Base-by-base conservation (phyloP, 1,140 invertebrate genomes). In the Atta texana region DNA sequence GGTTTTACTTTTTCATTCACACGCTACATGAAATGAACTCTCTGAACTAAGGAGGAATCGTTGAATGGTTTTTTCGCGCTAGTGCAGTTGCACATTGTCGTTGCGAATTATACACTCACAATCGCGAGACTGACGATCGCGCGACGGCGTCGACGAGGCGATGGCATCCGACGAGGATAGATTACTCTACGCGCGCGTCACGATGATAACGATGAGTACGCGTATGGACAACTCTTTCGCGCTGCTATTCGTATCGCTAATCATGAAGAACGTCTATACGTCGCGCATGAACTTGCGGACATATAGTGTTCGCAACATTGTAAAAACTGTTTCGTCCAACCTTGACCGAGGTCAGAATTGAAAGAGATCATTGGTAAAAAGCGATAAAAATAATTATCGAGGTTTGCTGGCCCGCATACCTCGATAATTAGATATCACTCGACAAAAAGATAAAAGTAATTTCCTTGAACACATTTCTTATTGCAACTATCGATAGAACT, bases 171-270 rank as follows among this genome's bases (percentile, higher is more conserved):
- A 59, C 55, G 69, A 87, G 61, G 86, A 89, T 66, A 90, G 90
- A 90, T 84, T 88, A 71, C 53, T 78, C 57, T 44, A 84, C 55
- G 87, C 82, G 82, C 85, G 84, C 87, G 89, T 55, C 59, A 87
- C 57, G 84, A 90, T 78, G 90, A 91, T 91, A 91, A 91, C 90
- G 59, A 90, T 63, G 66, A 87, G 34, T 61, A 84, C 55, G 74
- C 1, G 71, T 76, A 76, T 82, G 69, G 72, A 51, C 64, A 57
- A 88, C 61, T 75, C 61, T 63, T 69, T 75, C 63, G 24, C 69
- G 39, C 21, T 69, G 31, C 53, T 77, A 76, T 80, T 34, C 76
- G 55, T 39, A 51, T 86, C 75, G 77, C 24, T 2, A 74, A 55
- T 51, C 39, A 14, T 24, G 2, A 55, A 59, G 69, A 76, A 78